Conservation (phyloP, 2,797 vertebrate species). For the Macropus fuliginosus region DNA sequence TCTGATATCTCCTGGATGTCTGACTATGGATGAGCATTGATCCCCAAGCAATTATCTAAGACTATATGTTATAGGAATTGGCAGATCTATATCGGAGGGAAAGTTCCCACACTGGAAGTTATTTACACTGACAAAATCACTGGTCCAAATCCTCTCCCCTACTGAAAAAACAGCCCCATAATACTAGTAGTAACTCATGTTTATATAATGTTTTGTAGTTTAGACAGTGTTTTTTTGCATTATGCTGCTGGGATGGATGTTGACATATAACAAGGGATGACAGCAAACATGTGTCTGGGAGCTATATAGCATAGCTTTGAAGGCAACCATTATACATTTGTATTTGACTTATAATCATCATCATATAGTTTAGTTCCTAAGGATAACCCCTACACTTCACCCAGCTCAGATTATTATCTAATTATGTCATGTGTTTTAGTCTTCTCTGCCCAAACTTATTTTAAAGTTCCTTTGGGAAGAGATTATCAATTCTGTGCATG, state of each 20-base stretch:
- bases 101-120: background rate
- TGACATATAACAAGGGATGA: background rate
- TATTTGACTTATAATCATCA: background rate
- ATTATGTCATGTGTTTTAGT: background rate
- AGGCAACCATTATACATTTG: background rate
- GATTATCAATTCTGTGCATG: background rate
- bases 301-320: background rate
- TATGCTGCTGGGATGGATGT: background rate
- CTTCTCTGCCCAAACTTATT: background rate
- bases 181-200: background rate
- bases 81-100: background rate
- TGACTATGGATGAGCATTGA: background rate
- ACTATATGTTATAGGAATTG: background rate
- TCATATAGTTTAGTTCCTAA: background rate
- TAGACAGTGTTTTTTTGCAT: background rate
- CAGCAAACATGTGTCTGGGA: background rate
- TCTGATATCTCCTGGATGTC: background rate
- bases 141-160: background rate
- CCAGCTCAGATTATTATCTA: background rate
- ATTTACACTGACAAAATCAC: background rate
- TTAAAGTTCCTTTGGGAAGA: background rate
- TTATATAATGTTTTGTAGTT: background rate
- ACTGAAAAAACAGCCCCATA: background rate
- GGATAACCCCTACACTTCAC: background rate
- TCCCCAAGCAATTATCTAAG: background rate